These are phyloP conservation scores for Xenopus petersii DNA, from an alignment of 2,797 vertebrate species.

Conservation along the genomic window DNA sequence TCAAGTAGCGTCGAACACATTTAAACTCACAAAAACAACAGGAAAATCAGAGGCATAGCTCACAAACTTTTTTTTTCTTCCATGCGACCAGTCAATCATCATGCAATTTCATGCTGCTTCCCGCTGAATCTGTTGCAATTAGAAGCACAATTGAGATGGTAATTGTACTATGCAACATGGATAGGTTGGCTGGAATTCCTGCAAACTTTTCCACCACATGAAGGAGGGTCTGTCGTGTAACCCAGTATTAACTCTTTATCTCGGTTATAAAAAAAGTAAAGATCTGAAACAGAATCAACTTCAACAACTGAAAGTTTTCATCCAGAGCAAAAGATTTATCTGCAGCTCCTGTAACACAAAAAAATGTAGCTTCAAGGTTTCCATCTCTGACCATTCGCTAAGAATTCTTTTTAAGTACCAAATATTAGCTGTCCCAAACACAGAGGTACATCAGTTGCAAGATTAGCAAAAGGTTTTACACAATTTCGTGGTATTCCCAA, in stretches of 20 bases:
- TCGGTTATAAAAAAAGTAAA: not conserved
- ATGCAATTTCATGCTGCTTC: not conserved
- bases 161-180: slow-evolving; percentile 9
- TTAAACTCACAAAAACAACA: not conserved
- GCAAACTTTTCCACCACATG: not conserved
- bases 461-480: too few species aligned
- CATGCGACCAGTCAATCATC: not conserved
- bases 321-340: too few species aligned
- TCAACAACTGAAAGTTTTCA: too few species aligned
- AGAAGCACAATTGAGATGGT: not conserved
- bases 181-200: not conserved
- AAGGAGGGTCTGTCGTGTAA: not conserved
- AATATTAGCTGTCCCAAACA: too few species aligned
- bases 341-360: too few species aligned
- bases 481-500: too few species aligned
- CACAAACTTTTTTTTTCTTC: not conserved
- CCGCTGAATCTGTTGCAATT: not conserved
- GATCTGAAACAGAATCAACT: too few species aligned
- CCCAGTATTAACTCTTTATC: not conserved
- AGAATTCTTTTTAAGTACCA: too few species aligned
- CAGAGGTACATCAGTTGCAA: too few species aligned
- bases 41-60: not conserved
- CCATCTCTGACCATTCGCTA: too few species aligned
- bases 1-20: not conserved
- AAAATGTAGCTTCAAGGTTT: too few species aligned